Evolutionary conservation across 2,888 invertebrate species (phyloP).

Genomic region (Metellina segmentata): DNA sequence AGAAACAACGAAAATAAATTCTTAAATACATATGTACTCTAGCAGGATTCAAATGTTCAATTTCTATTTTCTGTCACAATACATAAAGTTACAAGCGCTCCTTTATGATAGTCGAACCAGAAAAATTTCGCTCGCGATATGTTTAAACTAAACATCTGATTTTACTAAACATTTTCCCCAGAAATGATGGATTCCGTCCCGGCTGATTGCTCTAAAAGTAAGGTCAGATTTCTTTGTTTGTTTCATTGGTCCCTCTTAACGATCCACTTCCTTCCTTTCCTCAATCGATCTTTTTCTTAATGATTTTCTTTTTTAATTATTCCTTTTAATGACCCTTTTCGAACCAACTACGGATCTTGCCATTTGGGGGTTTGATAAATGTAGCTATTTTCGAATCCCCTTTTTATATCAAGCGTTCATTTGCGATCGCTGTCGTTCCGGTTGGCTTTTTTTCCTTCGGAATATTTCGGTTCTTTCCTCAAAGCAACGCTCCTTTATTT

Average conservation of each 20-base stretch:
- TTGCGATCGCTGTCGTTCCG: neutral
- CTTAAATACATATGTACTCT: no score
- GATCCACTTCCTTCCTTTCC: neutral
- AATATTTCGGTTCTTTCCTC: neutral
- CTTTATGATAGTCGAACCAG: no score
- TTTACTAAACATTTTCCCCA: no score
- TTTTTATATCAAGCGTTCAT: neutral
- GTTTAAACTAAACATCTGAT: no score
- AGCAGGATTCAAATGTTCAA: no score
- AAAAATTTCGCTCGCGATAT: no score
- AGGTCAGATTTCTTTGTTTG: neutral
- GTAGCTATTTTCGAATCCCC: neutral
- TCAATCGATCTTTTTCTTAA: neutral
- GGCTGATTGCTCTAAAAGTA: no score
- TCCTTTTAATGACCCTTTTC: neutral
- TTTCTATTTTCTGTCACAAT: no score
- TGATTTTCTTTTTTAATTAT: slow-evolving; percentile 1
- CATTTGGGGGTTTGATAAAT: neutral
- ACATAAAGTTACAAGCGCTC: no score
- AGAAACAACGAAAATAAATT: no score
- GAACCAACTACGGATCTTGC: neutral
- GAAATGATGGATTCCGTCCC: no score
- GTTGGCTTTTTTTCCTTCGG: neutral
- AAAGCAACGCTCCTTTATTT: neutral
- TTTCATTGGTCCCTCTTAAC: neutral